A percentile compares a stretch with the other conserved stretches of the same genome.
These are phyloP conservation scores for Phyllotreta cruciferae DNA, from an alignment of 2,888 invertebrate species.

Conservation along the genomic window DNA sequence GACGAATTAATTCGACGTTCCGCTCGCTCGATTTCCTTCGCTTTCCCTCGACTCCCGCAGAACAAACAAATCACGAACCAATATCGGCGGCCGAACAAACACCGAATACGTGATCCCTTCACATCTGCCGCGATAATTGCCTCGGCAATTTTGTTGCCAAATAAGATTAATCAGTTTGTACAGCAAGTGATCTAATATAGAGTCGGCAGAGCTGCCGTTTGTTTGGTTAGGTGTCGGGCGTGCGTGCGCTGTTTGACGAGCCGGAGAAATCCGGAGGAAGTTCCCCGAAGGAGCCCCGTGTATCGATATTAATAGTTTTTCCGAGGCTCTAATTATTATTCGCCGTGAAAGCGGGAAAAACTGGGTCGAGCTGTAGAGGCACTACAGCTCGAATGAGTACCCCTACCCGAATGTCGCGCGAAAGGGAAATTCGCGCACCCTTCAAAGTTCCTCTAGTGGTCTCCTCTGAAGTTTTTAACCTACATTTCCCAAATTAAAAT, in stretches of 20 bases:
- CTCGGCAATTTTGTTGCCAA: constrained; percentile 53
- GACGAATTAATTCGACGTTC: background rate
- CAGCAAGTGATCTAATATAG: constrained; percentile 51
- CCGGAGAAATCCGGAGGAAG: constrained; percentile 8
- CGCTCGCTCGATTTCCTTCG: background rate
- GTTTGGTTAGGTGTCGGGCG: constrained; percentile 41
- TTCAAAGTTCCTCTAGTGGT: constrained; percentile 32
- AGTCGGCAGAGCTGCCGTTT: constrained; percentile 45
- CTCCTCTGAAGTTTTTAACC: constrained; percentile 34
- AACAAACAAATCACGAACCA: constrained; percentile 41
- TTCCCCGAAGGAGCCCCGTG: background rate
- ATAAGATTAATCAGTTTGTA: constrained; percentile 54
- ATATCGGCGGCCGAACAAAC: constrained; percentile 39
- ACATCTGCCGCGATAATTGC: constrained; percentile 44
- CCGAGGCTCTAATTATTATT: too few relatives aligned
- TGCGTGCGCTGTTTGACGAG: constrained; percentile 2
- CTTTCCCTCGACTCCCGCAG: constrained; percentile 15
- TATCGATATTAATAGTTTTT: too few relatives aligned
- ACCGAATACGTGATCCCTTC: constrained; percentile 40
- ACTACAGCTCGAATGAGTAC: constrained; percentile 17
- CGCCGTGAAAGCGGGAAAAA: background rate
- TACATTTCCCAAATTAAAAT: constrained; percentile 18
- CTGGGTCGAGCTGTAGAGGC: constrained; percentile 12
- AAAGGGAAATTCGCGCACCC: constrained; percentile 25
- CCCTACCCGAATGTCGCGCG: constrained; percentile 11